Evolutionary conservation across 2,113 vertebrate species (phyloP).

Genomic region (Sapayoa aenigma): DNA sequence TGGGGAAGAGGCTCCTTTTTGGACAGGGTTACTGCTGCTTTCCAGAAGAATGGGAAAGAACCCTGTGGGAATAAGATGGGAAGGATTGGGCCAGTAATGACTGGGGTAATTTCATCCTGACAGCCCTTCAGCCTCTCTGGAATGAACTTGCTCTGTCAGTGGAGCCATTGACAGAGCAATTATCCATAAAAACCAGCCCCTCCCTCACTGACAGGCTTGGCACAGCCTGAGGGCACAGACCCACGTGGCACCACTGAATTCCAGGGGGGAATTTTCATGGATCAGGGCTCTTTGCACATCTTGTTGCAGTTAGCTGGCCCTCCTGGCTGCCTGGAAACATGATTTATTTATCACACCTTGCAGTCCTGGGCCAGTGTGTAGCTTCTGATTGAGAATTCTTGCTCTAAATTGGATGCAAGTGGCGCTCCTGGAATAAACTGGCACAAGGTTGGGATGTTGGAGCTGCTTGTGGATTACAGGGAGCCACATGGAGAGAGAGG

Average conservation of each 20-base stretch:
- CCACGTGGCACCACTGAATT: background rate
- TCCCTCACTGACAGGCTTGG: conserved; percentile 38
- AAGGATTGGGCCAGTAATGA: conserved; percentile 30
- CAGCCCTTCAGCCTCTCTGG: conserved; percentile 47
- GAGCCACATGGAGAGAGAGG: background rate
- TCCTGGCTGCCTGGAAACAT: background rate
- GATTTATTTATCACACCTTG: background rate
- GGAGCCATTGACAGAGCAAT: conserved; percentile 36
- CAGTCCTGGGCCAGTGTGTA: background rate
- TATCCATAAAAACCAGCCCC: background rate
- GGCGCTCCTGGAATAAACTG: background rate
- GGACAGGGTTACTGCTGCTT: conserved; percentile 8
- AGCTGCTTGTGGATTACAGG: background rate
- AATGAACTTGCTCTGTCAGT: conserved; percentile 50
- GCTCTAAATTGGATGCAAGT: background rate
- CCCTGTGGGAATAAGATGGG: conserved; percentile 48
- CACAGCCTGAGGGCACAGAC: background rate
- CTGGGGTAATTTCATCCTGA: conserved; percentile 44
- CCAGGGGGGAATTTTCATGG: background rate
- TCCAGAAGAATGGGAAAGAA: conserved; percentile 26
- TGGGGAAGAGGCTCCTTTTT: background rate
- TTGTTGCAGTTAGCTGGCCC: background rate
- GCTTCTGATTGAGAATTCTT: background rate
- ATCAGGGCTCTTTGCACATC: background rate
- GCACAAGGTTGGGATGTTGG: background rate